A percentile compares a stretch with the other conserved stretches of the same genome.
phyloP scores from a whole-genome alignment of 2,113 vertebrate genomes.

The Leptobrachium ailaonicum region DNA sequence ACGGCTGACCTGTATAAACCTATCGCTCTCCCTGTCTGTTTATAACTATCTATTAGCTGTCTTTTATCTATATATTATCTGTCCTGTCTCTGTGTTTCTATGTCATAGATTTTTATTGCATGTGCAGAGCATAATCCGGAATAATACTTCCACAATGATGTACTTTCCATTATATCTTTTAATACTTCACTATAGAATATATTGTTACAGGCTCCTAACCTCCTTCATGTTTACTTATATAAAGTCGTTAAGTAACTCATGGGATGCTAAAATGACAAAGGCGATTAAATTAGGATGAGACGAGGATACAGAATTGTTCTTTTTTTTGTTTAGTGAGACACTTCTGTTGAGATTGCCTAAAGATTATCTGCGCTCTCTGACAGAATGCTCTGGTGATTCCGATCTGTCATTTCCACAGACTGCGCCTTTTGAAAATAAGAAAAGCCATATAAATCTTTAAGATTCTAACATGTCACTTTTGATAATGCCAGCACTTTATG shows the following conservation, averaged over 20 bases:
- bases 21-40: too few relatives aligned
- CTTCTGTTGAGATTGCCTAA: conserved; percentile 14
- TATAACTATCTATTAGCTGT: too few relatives aligned
- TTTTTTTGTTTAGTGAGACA: conserved; percentile 4
- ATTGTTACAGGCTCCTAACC: background rate
- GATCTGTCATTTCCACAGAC: conserved; percentile 28
- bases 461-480: conserved; percentile 39
- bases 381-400: conserved; percentile 16
- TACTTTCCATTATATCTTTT: too few relatives aligned
- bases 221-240: background rate
- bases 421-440: conserved; percentile 11
- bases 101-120: too few relatives aligned
- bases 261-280: background rate
- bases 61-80: too few relatives aligned
- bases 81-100: too few relatives aligned
- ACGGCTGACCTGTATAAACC: too few relatives aligned
- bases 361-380: conserved; percentile 21
- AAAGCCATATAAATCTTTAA: conserved; percentile 47
- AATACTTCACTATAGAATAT: too few relatives aligned
- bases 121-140: too few relatives aligned
- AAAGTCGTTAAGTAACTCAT: background rate
- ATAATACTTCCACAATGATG: too few relatives aligned
- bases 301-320: conserved; percentile 1
- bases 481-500: conserved; percentile 31
- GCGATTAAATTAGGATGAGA: conserved; percentile 7